These are phyloP conservation scores for Muraenolepis orangiensis DNA, from an alignment of 2,797 vertebrate genomes.

Conservation along the genomic window DNA sequence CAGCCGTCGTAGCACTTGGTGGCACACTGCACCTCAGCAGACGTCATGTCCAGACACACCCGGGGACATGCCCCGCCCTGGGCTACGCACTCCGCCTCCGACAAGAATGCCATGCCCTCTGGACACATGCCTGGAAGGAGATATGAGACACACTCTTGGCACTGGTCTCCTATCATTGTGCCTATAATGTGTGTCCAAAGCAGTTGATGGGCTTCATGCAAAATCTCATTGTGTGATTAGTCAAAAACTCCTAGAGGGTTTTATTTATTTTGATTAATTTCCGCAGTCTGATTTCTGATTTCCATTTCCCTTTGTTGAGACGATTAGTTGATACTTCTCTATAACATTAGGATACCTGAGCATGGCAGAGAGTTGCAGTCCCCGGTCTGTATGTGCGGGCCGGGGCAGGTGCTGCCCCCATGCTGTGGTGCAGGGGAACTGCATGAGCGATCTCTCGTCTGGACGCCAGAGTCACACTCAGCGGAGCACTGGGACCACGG, in stretches of 20 bases:
- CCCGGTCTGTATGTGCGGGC: constrained; percentile 82
- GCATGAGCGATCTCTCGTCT: constrained; percentile 78
- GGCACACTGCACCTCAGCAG: constrained; percentile 75
- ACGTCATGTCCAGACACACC: constrained; percentile 78
- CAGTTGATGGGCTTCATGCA: too few species aligned
- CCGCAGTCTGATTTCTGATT: too few species aligned
- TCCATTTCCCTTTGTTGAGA: too few species aligned
- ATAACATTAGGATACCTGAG: constrained; percentile 62
- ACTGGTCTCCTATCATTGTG: too few species aligned
- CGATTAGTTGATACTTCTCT: not conserved
- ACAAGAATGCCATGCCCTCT: constrained; percentile 71
- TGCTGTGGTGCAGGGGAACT: constrained; percentile 61
- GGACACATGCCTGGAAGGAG: constrained; percentile 76
- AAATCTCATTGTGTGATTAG: too few species aligned
- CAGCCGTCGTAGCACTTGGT: constrained; percentile 79
- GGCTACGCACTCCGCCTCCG: constrained; percentile 67
- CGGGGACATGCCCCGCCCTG: constrained; percentile 76
- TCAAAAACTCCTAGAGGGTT: too few species aligned
- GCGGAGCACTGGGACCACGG: constrained; percentile 80
- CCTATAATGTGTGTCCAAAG: too few species aligned
- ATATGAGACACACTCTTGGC: not conserved
- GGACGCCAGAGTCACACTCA: constrained; percentile 79
- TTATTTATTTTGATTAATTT: too few species aligned
- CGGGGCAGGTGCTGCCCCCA: constrained; percentile 67
- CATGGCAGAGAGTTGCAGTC: constrained; percentile 85